These are phyloP conservation scores for Harpagoxenus sublaevis DNA, from an alignment of 2,888 invertebrate species.

Conservation along the genomic window DNA sequence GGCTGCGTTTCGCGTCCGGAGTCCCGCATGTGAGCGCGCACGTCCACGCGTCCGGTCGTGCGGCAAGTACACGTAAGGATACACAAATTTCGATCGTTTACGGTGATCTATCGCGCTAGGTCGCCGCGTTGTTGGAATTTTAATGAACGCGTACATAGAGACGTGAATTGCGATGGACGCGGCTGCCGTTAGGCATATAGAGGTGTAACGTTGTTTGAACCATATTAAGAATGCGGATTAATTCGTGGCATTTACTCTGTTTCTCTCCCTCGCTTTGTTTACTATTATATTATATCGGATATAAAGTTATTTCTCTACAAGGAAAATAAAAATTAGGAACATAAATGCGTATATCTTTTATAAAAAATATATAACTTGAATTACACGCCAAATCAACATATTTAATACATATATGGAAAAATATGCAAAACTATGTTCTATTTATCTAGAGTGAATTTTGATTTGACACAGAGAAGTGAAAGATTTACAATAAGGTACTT, in stretches of 20 bases:
- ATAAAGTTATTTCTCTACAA: not conserved
- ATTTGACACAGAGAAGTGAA: not conserved
- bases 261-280: not conserved
- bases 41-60: conserved; percentile 67
- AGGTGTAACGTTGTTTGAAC: not conserved
- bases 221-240: conserved; percentile 13
- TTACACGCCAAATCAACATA: not conserved
- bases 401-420: not conserved
- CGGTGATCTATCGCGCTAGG: conserved; percentile 37
- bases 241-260: not conserved
- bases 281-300: not conserved
- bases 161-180: conserved; percentile 7
- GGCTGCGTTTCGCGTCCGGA: conserved; percentile 38
- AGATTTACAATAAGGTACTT: not conserved
- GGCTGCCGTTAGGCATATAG: not conserved
- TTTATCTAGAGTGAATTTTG: not conserved
- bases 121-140: conserved; percentile 52
- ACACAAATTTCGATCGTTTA: conserved; percentile 69
- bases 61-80: conserved; percentile 65
- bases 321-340: not conserved
- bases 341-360: no score
- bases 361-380: conserved; percentile 1
- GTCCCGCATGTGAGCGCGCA: conserved; percentile 40
- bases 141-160: conserved; percentile 49
- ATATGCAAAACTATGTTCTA: not conserved